A percentile compares a stretch with the other conserved stretches of the same genome.
Evolutionary conservation across 35 echinoderm and acorn worm genomes (phyloP).

Genomic region (Apostichopus japonicus): DNA sequence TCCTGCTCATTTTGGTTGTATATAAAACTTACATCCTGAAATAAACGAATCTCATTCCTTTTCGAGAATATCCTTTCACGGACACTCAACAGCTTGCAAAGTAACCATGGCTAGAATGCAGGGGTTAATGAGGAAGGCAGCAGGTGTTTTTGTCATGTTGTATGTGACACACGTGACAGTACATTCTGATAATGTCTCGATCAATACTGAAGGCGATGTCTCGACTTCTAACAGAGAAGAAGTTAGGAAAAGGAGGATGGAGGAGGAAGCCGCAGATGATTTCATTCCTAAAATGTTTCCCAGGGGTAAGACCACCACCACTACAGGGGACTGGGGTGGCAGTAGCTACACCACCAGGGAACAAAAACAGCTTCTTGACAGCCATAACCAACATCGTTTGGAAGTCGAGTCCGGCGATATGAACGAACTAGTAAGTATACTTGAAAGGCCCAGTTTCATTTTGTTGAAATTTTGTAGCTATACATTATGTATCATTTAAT

Average conservation of each 20-base stretch:
- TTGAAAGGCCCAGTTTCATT: too few species aligned
- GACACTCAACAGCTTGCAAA: too few species aligned
- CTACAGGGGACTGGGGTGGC: neutral
- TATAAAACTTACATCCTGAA: too few species aligned
- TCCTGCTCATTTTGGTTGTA: too few species aligned
- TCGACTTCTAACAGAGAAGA: neutral
- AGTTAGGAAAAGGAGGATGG: neutral
- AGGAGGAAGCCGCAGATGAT: neutral
- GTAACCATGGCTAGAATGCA: neutral
- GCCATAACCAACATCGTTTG: neutral
- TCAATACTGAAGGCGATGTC: neutral
- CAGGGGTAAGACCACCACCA: neutral
- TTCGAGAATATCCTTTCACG: too few species aligned
- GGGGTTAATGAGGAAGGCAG: neutral
- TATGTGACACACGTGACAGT: neutral
- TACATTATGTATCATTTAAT: too few species aligned
- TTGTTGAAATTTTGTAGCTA: too few species aligned
- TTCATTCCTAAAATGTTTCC: slow-evolving; percentile 15
- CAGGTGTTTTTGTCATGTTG: neutral
- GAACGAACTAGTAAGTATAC: slow-evolving; percentile 31
- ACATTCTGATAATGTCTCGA: slow-evolving; percentile 8
- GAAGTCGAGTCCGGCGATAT: neutral
- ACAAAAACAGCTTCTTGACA: neutral
- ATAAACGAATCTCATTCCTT: too few species aligned
- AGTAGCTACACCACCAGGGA: neutral